Evolutionary conservation across 2,113 vertebrate species (phyloP).

Genomic region (Sprattus sprattus): DNA sequence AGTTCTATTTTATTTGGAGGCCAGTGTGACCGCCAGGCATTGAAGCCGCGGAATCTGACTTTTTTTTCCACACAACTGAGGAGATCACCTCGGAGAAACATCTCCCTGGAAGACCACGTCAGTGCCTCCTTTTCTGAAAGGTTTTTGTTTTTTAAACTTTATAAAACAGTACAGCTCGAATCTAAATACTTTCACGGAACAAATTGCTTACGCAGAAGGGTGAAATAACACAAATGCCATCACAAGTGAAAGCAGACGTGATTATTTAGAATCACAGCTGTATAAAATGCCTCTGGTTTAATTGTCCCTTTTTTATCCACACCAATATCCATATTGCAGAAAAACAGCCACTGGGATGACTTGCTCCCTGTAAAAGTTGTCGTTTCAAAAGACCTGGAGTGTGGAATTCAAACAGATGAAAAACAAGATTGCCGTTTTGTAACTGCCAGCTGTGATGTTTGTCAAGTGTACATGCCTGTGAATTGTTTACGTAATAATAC

Average conservation of each 20-base stretch:
- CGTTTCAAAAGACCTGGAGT: neutral
- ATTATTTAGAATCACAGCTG: neutral
- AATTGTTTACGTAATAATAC: neutral
- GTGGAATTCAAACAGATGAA: neutral
- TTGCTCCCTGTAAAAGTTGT: neutral
- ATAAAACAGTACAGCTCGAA: neutral
- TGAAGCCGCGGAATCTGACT: neutral
- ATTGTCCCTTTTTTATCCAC: neutral
- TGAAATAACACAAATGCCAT: neutral
- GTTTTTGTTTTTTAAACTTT: too few species aligned
- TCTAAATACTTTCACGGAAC: neutral
- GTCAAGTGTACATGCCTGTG: neutral
- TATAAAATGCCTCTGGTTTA: neutral
- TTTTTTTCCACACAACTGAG: neutral
- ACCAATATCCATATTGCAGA: neutral
- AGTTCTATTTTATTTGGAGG: conserved; percentile 17
- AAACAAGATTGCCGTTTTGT: too few species aligned
- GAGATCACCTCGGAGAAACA: neutral
- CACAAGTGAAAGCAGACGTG: neutral
- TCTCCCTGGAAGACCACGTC: neutral
- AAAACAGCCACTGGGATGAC: neutral
- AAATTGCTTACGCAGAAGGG: neutral
- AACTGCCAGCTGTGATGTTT: neutral
- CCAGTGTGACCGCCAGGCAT: neutral
- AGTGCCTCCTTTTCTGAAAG: neutral